phyloP scores from a whole-genome alignment of 2,113 vertebrate species.

The Istiophorus platypterus region DNA sequence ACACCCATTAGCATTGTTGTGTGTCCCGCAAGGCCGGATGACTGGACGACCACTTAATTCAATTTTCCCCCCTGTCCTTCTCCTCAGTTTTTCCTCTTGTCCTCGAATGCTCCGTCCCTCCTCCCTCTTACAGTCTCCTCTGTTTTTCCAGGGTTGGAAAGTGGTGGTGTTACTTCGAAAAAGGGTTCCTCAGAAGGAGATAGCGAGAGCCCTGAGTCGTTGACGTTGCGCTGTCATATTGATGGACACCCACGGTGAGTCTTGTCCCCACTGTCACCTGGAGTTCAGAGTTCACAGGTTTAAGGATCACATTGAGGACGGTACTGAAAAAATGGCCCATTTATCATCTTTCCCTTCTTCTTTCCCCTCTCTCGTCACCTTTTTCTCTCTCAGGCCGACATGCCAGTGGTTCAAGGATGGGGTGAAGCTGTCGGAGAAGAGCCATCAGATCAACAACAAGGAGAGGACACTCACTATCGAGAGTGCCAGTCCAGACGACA shows the following conservation, averaged over 20 bases:
- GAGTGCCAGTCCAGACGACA: constrained; percentile 88
- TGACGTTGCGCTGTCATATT: constrained; percentile 92
- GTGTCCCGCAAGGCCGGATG: constrained; percentile 22
- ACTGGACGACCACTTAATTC: constrained; percentile 65
- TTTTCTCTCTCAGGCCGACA: constrained; percentile 83
- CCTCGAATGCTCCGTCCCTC: constrained; percentile 11
- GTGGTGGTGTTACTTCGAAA: constrained; percentile 90
- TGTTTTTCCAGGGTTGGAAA: constrained; percentile 90
- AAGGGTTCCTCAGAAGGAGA: constrained; percentile 88
- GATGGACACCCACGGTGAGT: constrained; percentile 98
- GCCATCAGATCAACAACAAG: constrained; percentile 90
- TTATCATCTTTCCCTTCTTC: background rate
- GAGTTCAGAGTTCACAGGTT: constrained; percentile 30
- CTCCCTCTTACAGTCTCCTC: constrained; percentile 22
- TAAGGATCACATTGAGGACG: constrained; percentile 10
- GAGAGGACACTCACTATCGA: constrained; percentile 91
- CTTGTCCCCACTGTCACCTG: background rate
- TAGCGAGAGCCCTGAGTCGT: constrained; percentile 90
- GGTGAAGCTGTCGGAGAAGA: constrained; percentile 82
- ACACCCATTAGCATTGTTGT: constrained; percentile 46
- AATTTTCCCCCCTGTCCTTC: constrained; percentile 57
- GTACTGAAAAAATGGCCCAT: constrained; percentile 14
- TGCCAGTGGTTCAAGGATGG: constrained; percentile 95
- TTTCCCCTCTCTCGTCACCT: background rate
- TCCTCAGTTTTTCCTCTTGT: constrained; percentile 10